Conservation (phyloP, 2,113 vertebrate species). For the Oreotrochilus melanogaster region DNA sequence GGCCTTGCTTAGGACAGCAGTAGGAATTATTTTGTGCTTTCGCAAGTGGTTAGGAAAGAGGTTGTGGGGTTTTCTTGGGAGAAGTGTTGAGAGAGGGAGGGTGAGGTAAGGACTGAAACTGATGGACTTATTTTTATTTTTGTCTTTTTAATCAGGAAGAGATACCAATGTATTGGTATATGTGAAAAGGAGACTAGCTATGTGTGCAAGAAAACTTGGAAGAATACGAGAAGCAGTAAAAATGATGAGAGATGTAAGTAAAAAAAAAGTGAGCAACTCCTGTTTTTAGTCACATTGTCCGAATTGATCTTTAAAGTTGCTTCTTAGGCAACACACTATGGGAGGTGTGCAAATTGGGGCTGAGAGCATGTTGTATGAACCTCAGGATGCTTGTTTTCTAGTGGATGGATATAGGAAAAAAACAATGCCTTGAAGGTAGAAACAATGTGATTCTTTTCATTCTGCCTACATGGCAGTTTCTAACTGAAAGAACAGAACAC, state of each 20-base stretch:
- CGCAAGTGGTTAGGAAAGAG: neutral
- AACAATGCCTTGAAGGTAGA: neutral
- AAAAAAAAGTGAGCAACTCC: neutral
- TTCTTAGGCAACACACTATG: neutral
- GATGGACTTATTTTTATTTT: neutral
- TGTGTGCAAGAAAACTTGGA: constrained; percentile 97
- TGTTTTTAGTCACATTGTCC: neutral
- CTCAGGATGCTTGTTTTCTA: neutral
- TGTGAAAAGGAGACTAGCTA: constrained; percentile 95
- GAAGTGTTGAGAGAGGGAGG: neutral
- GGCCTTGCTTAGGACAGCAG: neutral
- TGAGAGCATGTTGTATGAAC: neutral
- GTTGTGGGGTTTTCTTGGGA: neutral
- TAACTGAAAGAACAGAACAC: neutral
- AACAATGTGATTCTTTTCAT: neutral
- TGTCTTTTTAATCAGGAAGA: constrained; percentile 83
- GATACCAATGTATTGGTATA: constrained; percentile 97
- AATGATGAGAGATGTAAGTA: constrained; percentile 99
- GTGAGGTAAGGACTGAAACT: neutral
- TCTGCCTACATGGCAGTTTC: neutral
- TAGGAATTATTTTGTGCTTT: neutral
- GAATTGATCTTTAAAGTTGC: neutral
- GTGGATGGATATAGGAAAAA: neutral
- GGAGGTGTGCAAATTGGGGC: neutral
- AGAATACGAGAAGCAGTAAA: constrained; percentile 97